Evolutionary conservation across 2,888 invertebrate genomes (phyloP), one percentile per base, ranked within the genome.

Genomic region (Creontiades dilutus): DNA sequence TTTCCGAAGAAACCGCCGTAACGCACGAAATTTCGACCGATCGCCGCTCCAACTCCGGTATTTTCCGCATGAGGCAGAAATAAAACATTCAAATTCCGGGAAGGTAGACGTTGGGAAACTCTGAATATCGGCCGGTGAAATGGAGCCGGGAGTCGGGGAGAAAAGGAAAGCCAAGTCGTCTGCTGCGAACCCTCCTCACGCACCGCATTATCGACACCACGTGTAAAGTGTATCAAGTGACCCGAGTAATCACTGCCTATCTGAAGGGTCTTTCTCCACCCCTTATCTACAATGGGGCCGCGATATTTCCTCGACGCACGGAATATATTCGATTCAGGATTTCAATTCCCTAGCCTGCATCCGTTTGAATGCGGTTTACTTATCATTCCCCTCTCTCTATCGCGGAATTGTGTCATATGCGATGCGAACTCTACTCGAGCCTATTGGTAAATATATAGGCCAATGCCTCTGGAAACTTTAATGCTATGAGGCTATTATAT

Each of bases 151-250:
- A 47, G 19, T 19, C 9, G 76, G n/a, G 47, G 37, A 14, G 46
- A 37, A 16, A 16, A 46, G 0, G 16, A 47, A 23, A 16, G 76
- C 14, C 14, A 2, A 23, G 28, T 28, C 78, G n/a, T 80, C 46
- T 19, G 46, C 46, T 80, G 78, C 0, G 78, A 80, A 82, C 82
- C 82, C 82, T 82, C 52, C 82, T 82, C 82, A 82, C 82, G 82
- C 82, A 82, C 82, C 23, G 82, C 23, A 82, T 82, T 82, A 82
- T 52, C 82, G 82, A 82, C 82, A 82, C 82, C 82, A 82, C 82
- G 82, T 82, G 82, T 48, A 52, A 82, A 82, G 82, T 82, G 82
- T 82, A 82, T 82, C 82, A 82, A 82, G 82, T 52, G 52, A 82
- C 82, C 82, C 52, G 27, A 82, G 82, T 82, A 82, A 82, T 82